phyloP scores from a whole-genome alignment of 2,888 invertebrate species.

The Latrodectus elegans region DNA sequence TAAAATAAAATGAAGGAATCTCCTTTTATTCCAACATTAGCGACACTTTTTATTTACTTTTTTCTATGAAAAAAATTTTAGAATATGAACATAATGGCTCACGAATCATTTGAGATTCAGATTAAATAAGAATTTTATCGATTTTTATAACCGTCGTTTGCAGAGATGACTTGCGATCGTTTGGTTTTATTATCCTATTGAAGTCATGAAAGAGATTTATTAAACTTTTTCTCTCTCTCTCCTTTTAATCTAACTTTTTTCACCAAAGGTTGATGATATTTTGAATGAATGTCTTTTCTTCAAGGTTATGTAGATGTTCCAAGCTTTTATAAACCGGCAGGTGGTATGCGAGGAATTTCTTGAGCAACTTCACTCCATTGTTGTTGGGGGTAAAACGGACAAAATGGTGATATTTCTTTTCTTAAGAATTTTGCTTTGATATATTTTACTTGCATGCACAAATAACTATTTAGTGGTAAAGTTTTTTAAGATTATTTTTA shows the following conservation, averaged over 20 bases:
- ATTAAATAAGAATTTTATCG: constrained; percentile 46
- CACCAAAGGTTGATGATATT: neutral
- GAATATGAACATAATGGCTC: constrained; percentile 33
- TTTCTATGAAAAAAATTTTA: too few species aligned
- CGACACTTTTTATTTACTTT: too few species aligned
- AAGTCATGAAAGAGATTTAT: constrained; percentile 26
- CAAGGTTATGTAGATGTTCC: constrained; percentile 32
- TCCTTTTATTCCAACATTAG: too few species aligned
- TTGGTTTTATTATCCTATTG: constrained; percentile 14
- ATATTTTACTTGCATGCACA: too few species aligned
- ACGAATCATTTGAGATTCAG: constrained; percentile 43
- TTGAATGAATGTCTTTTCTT: constrained; percentile 26
- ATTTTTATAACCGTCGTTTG: constrained; percentile 12
- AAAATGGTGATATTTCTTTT: too few species aligned
- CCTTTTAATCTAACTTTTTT: neutral
- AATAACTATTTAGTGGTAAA: too few species aligned
- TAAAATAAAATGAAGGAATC: too few species aligned
- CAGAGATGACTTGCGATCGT: constrained; percentile 7
- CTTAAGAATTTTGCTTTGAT: too few species aligned
- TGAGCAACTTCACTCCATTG: neutral
- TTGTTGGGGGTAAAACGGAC: too few species aligned
- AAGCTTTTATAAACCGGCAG: constrained; percentile 1
- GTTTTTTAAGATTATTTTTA: too few species aligned
- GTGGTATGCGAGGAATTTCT: constrained; percentile 12
- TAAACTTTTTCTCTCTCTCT: constrained; percentile 23